Evolutionary conservation across 2,797 vertebrate species (phyloP), one percentile per base, ranked within the genome.

Genomic region (Sternotherus odoratus): DNA sequence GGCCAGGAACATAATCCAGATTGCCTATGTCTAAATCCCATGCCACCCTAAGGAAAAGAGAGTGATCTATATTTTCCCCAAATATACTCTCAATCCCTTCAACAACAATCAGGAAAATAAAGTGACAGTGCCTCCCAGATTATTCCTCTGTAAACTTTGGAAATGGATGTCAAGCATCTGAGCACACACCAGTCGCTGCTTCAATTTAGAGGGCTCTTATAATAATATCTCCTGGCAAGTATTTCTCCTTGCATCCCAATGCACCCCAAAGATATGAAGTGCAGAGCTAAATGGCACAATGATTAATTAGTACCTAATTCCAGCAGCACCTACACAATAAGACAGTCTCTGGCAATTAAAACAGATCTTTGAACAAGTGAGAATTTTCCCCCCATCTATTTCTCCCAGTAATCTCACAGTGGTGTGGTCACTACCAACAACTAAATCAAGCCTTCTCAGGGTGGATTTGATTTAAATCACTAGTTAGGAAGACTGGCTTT

Each of bases 31-130:
- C 16, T n/a, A 46, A 0, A 39, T 11, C 8, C 1, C 50, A 19
- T 10, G 0, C 13, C 11, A 0, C 51, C 19, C 48, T 15, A 1
- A 1, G 3, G 46, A 54, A 3, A 4, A 6, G 46, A 3, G 8
- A 2, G 6, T 8, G 33, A 33, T 66, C 8, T 21, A 3, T 6
- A 2, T 15, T 74, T 17, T 12, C 12, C 50, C 8, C 46, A 49
- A 30, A 49, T 43, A 77, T 16, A 11, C 28, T 10, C 75, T 6
- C 12, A 49, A 12, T 43, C 66, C 36, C 36, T 43, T 72, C 21
- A 24, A 36, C 4, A 24, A 1, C 12, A 6, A 33, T 17, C 33
- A 4, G 30, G 43, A 69, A 4, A 50, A 60, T 26, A 1, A 43
- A 9, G 3, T 63, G 28, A 23, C 1, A 0, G 17, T 16, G 4